Percentiles rank a stretch among this genome's conserved stretches.
phyloP scores from a whole-genome alignment of 2,113 vertebrate genomes.

The Leptosomus discolor region DNA sequence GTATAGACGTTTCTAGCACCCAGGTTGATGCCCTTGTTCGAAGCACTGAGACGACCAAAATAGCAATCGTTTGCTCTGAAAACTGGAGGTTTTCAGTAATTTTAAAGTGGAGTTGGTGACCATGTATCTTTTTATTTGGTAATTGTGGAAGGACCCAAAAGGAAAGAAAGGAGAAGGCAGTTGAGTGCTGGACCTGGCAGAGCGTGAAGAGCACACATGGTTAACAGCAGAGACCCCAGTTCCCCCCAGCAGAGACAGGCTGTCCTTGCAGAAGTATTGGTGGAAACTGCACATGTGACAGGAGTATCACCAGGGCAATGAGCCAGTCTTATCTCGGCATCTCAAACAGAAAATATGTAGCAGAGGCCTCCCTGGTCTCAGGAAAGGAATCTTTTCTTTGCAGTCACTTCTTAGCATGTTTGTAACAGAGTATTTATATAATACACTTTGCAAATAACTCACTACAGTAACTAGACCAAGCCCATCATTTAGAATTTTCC shows the following conservation, averaged over 20 bases:
- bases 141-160: neutral
- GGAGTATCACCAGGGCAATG: neutral
- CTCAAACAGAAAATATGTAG: neutral
- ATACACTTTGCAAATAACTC: neutral
- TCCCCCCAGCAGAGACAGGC: neutral
- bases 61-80: neutral
- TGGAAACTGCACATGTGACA: neutral
- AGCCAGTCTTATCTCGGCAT: slow-evolving; percentile 11
- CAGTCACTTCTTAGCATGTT: neutral
- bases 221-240: neutral
- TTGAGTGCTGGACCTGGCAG: neutral
- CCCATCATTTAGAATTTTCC: neutral
- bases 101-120: neutral
- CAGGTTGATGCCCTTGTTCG: neutral
- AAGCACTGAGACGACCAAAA: neutral
- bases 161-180: neutral
- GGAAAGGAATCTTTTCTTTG: neutral
- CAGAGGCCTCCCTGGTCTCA: neutral
- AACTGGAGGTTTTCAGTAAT: neutral
- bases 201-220: neutral
- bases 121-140: neutral
- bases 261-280: neutral
- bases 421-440: neutral
- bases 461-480: neutral
- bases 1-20: neutral